phyloP scores from a whole-genome alignment of 2,888 invertebrate species.

The Caenorhabditis doughertyi region DNA sequence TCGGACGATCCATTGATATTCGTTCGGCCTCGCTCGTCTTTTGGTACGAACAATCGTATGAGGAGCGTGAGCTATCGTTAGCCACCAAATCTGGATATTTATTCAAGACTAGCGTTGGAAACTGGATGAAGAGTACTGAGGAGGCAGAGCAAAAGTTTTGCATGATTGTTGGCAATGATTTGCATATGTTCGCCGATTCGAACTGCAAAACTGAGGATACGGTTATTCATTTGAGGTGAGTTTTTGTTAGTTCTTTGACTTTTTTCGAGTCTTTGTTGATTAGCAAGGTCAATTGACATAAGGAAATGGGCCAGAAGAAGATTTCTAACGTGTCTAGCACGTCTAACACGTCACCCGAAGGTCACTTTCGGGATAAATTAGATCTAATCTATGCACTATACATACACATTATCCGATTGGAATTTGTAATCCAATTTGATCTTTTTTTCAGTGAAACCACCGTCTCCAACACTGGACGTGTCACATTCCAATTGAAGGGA shows the following conservation, averaged over 20 bases:
- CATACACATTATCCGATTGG: conserved; percentile 4
- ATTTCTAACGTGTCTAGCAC: too few relatives aligned
- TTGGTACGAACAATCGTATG: conserved; percentile 42
- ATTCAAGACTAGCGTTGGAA: conserved; percentile 45
- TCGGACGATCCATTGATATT: conserved; percentile 29
- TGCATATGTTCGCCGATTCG: conserved; percentile 78
- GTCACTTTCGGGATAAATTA: neutral
- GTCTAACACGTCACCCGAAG: neutral
- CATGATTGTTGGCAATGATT: conserved; percentile 69
- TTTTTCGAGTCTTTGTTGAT: too few relatives aligned
- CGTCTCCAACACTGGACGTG: conserved; percentile 2
- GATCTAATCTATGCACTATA: neutral
- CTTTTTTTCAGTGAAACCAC: conserved; percentile 32
- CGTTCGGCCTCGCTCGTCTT: conserved; percentile 22
- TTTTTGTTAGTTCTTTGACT: too few relatives aligned
- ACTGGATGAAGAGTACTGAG: conserved; percentile 55
- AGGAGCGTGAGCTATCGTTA: conserved; percentile 7
- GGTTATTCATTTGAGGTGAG: conserved; percentile 67
- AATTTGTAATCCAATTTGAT: neutral
- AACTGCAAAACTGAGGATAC: conserved; percentile 70
- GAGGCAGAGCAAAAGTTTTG: conserved; percentile 58
- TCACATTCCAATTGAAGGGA: conserved; percentile 36
- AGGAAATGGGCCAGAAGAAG: neutral
- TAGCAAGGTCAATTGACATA: too few relatives aligned
- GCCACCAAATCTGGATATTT: conserved; percentile 44